phyloP scores from a whole-genome alignment of 2,113 vertebrate species.

The Indri indri region DNA sequence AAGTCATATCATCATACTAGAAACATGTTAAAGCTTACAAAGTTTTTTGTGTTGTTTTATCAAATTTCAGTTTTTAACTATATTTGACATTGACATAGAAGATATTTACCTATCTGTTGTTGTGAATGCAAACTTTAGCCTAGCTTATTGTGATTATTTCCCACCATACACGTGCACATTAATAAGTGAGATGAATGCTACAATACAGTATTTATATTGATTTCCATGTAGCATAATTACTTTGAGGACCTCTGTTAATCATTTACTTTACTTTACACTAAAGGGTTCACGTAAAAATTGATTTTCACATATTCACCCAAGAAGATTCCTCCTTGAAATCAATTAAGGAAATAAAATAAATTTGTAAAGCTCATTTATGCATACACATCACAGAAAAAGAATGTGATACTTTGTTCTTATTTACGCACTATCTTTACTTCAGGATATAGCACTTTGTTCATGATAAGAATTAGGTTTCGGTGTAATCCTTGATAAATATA shows the following conservation, averaged over 20 bases:
- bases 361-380: background rate
- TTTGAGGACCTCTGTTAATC: conserved; percentile 7
- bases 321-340: conserved; percentile 23
- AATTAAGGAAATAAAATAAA: conserved; percentile 44
- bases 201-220: background rate
- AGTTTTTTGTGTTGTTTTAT: background rate
- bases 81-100: background rate
- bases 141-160: background rate
- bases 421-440: background rate
- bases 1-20: background rate
- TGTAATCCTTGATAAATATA: conserved; percentile 33
- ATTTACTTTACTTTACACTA: conserved; percentile 24
- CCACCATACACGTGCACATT: background rate
- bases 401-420: background rate
- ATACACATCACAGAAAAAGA: background rate
- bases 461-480: background rate
- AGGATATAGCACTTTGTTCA: background rate
- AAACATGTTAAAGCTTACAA: background rate
- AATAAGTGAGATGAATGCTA: background rate
- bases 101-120: background rate
- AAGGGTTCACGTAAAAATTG: conserved; percentile 19
- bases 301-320: background rate
- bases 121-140: background rate
- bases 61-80: background rate
- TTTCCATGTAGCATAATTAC: conserved; percentile 27